Base-by-base conservation (phyloP, 2,888 invertebrate genomes). In the Oxyscelio sp. region DNA sequence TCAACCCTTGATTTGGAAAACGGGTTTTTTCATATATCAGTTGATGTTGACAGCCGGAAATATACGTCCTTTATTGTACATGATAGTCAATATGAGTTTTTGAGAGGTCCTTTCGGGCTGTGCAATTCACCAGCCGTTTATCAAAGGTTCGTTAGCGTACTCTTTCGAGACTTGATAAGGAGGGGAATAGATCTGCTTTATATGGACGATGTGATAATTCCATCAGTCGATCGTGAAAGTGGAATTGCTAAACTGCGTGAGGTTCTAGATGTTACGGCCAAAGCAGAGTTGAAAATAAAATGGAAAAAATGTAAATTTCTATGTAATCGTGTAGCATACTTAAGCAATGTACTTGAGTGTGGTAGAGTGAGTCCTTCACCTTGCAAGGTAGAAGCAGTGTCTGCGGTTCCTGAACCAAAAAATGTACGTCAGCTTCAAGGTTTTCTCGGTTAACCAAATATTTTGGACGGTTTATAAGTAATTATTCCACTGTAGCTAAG, bases 351-450 rank as follows among this genome's bases (percentile, higher is more conserved):
- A n/a, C 9, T 40, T 40, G 40, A 40, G 40, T 11, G n/a, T 13
- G 40, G 40, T 40, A 40, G 40, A 40, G 40, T 40, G 40, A 40
- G 40, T 13, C 40, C 40, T 40, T 40, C 40, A 13, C 40, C 40
- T 40, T n/a, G 13, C 13, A 40, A 9, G 40, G 40, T 40, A 3
- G 40, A 40, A 40, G 40, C 40, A 4, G 40, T 40, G 13, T 4
- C 40, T 9, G 40, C 40, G 40, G 9, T 40, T 40, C 5, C 40
- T n/a, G 40, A 40, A 40, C 40, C 40, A 3, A 40, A 13, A 13
- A 40, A 11, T 3, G 40, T 13, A 40, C 40, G 40, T 40, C 40
- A 40, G 40, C 40, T 40, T 13, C 40, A 40, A 13, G n/a, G 40
- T 13, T 40, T 40, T 40, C 40, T 40, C 3, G 40, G 40, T n/a